These are phyloP conservation scores for Acanthacorydalis orientalis DNA, from an alignment of 2,888 invertebrate genomes.

Conservation along the genomic window DNA sequence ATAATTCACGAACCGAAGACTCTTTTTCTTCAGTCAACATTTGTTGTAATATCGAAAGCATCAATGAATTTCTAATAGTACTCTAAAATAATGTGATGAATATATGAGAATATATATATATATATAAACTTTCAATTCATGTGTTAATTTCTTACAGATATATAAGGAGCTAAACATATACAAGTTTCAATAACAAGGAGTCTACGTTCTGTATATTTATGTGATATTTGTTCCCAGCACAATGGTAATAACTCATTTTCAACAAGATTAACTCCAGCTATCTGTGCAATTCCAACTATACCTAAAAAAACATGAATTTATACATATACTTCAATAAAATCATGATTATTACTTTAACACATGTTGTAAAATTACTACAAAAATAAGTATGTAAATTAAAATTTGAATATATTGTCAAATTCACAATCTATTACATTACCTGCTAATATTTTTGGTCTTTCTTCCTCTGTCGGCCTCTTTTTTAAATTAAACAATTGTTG, in stretches of 20 bases:
- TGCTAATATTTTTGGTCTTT: constrained; percentile 38
- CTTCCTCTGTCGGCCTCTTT: constrained; percentile 49
- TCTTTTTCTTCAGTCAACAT: constrained; percentile 49
- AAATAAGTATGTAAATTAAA: neutral
- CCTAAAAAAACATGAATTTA: constrained; percentile 17
- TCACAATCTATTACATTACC: constrained; percentile 20
- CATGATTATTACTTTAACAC: neutral
- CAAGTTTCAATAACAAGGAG: constrained; percentile 52
- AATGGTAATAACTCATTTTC: constrained; percentile 50
- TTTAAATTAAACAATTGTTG: constrained; percentile 52
- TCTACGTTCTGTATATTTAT: constrained; percentile 47
- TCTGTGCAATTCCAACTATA: constrained; percentile 28
- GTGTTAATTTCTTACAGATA: constrained; percentile 32
- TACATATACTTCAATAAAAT: neutral
- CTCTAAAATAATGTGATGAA: constrained; percentile 22
- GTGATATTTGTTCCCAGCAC: constrained; percentile 55
- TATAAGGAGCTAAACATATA: constrained; percentile 43
- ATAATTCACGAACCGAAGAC: constrained; percentile 39
- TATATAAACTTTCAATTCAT: neutral
- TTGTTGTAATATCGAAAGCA: constrained; percentile 55
- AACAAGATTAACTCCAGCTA: constrained; percentile 31
- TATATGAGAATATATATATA: neutral
- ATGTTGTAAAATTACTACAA: neutral
- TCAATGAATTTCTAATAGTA: constrained; percentile 44
- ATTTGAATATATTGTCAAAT: neutral